Evolutionary conservation across 2,113 vertebrate genomes (phyloP).

Genomic region (Struthio camelus): DNA sequence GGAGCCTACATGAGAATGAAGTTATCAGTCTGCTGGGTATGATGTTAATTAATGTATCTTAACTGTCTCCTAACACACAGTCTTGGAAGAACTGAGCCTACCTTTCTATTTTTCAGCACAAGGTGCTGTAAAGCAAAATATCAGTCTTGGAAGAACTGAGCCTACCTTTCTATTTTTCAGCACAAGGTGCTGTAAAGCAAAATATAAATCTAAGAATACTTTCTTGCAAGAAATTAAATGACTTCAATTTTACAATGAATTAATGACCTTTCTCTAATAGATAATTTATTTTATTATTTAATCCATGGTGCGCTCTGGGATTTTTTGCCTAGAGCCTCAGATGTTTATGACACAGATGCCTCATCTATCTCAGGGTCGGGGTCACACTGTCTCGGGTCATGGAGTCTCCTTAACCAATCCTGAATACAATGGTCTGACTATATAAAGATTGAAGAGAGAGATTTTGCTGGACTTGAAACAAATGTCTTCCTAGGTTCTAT

Average conservation of each 20-base stretch:
- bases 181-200: not conserved
- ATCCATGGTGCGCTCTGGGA: not conserved
- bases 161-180: not conserved
- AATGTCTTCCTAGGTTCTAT: not conserved
- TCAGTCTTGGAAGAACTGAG: not conserved
- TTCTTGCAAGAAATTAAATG: not conserved
- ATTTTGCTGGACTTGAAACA: not conserved
- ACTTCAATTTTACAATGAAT: not conserved
- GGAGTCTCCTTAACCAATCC: not conserved
- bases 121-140: not conserved
- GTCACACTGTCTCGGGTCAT: not conserved
- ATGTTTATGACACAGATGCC: not conserved
- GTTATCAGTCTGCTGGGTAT: not conserved
- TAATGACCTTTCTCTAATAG: not conserved
- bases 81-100: not conserved
- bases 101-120: not conserved
- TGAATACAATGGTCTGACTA: not conserved
- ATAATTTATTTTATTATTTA: not conserved
- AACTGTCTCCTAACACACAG: not conserved
- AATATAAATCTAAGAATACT: not conserved
- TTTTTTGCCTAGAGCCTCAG: not conserved
- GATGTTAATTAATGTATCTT: not conserved
- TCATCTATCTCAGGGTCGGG: not conserved
- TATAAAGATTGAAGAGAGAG: not conserved
- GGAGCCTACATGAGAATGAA: slow-evolving; percentile 15